Conservation (phyloP, 2,113 vertebrate genomes). For the Trinectes maculatus region DNA sequence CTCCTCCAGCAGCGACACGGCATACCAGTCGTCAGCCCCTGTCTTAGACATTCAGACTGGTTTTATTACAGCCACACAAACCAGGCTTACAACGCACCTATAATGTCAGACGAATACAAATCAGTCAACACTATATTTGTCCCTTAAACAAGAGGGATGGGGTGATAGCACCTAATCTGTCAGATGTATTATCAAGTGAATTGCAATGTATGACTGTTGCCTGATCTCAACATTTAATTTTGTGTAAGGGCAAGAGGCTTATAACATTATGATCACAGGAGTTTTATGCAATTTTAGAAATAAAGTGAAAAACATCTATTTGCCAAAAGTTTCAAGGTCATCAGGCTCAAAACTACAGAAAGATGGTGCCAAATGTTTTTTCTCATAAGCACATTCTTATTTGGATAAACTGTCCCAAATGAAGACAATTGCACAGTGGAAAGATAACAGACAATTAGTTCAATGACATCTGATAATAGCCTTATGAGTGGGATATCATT, state of each 20-base stretch:
- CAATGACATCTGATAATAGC: neutral
- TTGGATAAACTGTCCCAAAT: neutral
- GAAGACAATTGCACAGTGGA: neutral
- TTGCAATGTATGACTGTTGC: neutral
- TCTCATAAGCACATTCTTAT: neutral
- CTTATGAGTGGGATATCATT: neutral
- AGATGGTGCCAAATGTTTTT: neutral
- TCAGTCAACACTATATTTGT: neutral
- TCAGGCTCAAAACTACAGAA: neutral
- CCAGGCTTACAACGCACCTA: neutral
- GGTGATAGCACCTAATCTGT: neutral
- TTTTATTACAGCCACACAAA: neutral
- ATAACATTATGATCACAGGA: neutral
- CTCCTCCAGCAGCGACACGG: constrained; percentile 26
- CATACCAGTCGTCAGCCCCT: constrained; percentile 15
- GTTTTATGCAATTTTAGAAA: neutral
- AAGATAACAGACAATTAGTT: too few relatives aligned
- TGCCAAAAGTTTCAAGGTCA: neutral
- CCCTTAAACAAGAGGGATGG: neutral
- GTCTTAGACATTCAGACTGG: neutral
- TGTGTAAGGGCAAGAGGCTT: neutral
- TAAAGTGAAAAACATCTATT: neutral
- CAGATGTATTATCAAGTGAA: constrained; percentile 1
- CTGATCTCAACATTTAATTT: neutral
- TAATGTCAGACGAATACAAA: neutral